phyloP scores from a whole-genome alignment of 2,888 invertebrate species.

The Tetragnatha montana region DNA sequence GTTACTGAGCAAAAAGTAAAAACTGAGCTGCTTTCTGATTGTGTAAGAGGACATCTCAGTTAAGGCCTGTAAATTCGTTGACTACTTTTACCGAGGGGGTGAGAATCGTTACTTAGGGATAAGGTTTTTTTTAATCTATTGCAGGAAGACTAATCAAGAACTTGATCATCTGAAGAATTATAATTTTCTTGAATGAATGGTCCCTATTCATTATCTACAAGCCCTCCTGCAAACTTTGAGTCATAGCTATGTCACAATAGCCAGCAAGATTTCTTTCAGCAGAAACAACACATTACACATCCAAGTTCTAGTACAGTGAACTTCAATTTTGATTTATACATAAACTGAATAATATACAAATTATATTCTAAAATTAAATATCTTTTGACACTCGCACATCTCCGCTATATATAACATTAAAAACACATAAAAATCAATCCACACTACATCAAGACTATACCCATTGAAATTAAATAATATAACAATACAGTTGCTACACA shows the following conservation, averaged over 20 bases:
- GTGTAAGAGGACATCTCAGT: not conserved
- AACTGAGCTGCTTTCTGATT: not conserved
- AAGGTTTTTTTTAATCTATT: not conserved
- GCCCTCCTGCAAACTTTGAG: conserved; percentile 6
- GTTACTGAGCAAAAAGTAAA: not conserved
- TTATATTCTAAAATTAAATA: conserved; percentile 43
- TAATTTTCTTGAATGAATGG: not conserved
- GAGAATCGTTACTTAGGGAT: too few relatives aligned
- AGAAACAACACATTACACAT: conserved; percentile 22
- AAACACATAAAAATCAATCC: conserved; percentile 66
- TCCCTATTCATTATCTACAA: conserved; percentile 7
- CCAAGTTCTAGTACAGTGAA: not conserved
- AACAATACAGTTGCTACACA: conserved; percentile 65
- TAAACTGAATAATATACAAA: conserved; percentile 42
- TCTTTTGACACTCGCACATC: conserved; percentile 69
- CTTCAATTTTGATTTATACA: conserved; percentile 60
- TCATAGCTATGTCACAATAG: conserved; percentile 30
- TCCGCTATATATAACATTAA: conserved; percentile 67
- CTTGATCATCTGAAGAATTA: conserved; percentile 8
- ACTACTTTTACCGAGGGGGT: not conserved
- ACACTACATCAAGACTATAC: conserved; percentile 64
- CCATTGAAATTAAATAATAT: conserved; percentile 47
- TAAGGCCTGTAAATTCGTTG: not conserved
- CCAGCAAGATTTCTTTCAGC: conserved; percentile 10
- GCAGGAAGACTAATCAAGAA: not conserved